phyloP scores from a whole-genome alignment of 2,888 invertebrate species.

The Euzophera pinguis region DNA sequence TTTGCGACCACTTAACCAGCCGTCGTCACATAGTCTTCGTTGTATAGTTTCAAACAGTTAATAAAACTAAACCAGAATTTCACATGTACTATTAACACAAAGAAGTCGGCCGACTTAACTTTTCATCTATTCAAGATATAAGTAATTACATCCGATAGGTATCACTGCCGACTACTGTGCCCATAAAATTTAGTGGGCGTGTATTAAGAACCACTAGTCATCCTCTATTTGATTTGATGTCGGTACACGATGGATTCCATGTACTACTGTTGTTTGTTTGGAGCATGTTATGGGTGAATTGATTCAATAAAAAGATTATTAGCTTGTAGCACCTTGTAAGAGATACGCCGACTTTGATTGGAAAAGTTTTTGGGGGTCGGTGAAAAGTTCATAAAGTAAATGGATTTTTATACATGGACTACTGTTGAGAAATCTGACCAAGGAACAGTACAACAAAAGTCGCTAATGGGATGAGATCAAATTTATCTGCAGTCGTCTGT shows the following conservation, averaged over 20 bases:
- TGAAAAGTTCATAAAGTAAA: neutral
- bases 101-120: neutral
- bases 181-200: constrained; percentile 25
- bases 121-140: constrained; percentile 2
- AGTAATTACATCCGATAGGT: constrained; percentile 16
- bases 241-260: constrained; percentile 33
- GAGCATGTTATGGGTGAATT: constrained; percentile 41
- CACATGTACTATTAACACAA: neutral
- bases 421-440: too few species aligned
- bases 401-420: too few species aligned
- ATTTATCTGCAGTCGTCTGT: too few species aligned
- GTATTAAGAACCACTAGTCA: constrained; percentile 41
- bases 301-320: constrained; percentile 72
- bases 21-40: too few species aligned
- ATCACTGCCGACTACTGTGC: constrained; percentile 23
- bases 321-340: constrained; percentile 57
- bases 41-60: too few species aligned
- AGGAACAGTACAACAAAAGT: too few species aligned
- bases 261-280: constrained; percentile 58
- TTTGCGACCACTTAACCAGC: too few species aligned
- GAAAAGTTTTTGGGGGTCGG: constrained; percentile 27
- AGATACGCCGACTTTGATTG: constrained; percentile 51
- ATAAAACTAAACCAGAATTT: neutral
- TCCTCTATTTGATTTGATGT: constrained; percentile 44
- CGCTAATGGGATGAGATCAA: too few species aligned